A percentile compares a stretch with the other conserved stretches of the same genome.
These are phyloP conservation scores for Drosophila truncata DNA, from an alignment of 1,140 invertebrate genomes.

Conservation along the genomic window DNA sequence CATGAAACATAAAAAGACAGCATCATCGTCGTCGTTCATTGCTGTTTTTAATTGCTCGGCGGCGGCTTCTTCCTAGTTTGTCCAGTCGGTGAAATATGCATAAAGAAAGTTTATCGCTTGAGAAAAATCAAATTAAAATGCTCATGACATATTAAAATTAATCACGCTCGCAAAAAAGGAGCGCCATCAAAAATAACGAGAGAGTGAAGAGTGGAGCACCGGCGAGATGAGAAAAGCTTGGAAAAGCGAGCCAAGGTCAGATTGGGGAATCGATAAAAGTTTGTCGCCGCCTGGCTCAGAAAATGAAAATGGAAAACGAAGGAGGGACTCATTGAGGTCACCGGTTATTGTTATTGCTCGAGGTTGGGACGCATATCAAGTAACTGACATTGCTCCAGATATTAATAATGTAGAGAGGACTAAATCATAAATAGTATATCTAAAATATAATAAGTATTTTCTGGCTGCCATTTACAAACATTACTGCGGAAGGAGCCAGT, in stretches of 20 bases:
- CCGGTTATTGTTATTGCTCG: slow-evolving; percentile 28
- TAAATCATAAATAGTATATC: background rate
- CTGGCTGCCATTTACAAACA: too few species aligned
- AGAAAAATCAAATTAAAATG: slow-evolving; percentile 44
- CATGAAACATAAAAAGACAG: slow-evolving; percentile 45
- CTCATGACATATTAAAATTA: slow-evolving; percentile 48
- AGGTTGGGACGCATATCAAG: slow-evolving; percentile 24
- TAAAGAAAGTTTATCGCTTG: slow-evolving; percentile 52
- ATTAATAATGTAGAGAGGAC: background rate
- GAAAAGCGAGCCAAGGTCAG: slow-evolving; percentile 52
- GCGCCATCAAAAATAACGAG: slow-evolving; percentile 21
- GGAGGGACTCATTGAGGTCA: slow-evolving; percentile 48
- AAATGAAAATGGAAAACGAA: slow-evolving; percentile 27
- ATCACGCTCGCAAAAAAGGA: slow-evolving; percentile 32
- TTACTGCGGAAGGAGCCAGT: too few species aligned
- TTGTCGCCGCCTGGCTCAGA: slow-evolving; percentile 37
- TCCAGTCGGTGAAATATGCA: slow-evolving; percentile 35
- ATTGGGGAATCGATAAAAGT: slow-evolving; percentile 59
- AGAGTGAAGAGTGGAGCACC: slow-evolving; percentile 19
- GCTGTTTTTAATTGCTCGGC: slow-evolving; percentile 39
- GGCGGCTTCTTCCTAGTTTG: slow-evolving; percentile 40
- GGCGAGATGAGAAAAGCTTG: slow-evolving; percentile 16
- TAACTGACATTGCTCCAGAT: slow-evolving; percentile 31
- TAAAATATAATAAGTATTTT: too few species aligned
- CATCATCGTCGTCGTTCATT: slow-evolving; percentile 38